Percentiles rank a stretch among this genome's conserved stretches.
Evolutionary conservation across 2,113 vertebrate genomes (phyloP).

Genomic region (Trinectes maculatus): DNA sequence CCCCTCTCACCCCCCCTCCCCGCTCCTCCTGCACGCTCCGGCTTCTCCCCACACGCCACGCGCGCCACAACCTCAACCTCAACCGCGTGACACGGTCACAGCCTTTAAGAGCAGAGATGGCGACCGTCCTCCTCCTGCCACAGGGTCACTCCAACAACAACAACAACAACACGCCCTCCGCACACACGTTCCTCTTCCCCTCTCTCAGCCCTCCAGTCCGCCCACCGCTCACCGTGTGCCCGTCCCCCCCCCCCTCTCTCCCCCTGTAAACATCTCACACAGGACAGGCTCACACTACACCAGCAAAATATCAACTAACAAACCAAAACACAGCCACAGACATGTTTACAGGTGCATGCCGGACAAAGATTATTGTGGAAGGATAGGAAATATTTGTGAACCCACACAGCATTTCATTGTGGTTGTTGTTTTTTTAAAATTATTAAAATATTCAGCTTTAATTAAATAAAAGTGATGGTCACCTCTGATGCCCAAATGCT

Average conservation of each 20-base stretch:
- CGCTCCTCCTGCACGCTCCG: conserved; percentile 54
- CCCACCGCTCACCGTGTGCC: conserved; percentile 19
- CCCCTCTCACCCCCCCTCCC: no score
- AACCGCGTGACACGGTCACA: background rate
- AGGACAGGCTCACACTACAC: background rate
- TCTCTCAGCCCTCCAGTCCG: conserved; percentile 30
- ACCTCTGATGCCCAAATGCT: no score
- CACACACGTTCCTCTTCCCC: conserved; percentile 7
- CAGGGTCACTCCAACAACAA: conserved; percentile 41
- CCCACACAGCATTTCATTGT: no score
- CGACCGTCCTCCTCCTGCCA: conserved; percentile 65
- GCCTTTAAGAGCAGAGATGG: conserved; percentile 74
- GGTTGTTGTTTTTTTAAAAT: no score
- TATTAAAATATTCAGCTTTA: no score
- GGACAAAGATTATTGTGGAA: no score
- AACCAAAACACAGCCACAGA: no score
- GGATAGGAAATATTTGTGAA: no score
- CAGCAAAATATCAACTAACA: no score
- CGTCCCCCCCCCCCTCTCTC: background rate
- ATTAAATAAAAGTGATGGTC: no score
- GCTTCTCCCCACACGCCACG: background rate
- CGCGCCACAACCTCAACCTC: background rate
- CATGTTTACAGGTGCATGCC: no score
- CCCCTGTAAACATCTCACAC: background rate
- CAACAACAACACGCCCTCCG: conserved; percentile 37